These are phyloP conservation scores for Oeneis ivallda DNA, from an alignment of 2,888 invertebrate genomes.

Conservation along the genomic window DNA sequence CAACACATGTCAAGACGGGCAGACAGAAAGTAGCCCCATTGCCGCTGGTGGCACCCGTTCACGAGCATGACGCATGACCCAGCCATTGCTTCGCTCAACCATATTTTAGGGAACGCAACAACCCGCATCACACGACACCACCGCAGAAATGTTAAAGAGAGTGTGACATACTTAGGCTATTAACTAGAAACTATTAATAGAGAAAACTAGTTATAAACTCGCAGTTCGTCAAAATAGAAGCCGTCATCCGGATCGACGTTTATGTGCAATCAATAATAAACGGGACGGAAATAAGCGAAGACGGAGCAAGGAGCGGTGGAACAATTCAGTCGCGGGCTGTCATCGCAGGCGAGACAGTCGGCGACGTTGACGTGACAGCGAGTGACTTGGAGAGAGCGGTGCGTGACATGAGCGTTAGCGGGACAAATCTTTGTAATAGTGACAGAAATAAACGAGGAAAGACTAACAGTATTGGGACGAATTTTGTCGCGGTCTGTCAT, in stretches of 20 bases:
- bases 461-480: background rate
- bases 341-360: conserved; percentile 64
- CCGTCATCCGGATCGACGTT: conserved; percentile 40
- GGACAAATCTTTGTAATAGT: background rate
- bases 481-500: background rate
- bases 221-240: conserved; percentile 23
- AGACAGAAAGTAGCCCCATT: too few relatives aligned
- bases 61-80: too few relatives aligned
- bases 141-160: too few relatives aligned
- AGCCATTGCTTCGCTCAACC: too few relatives aligned
- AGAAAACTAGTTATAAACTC: conserved; percentile 9
- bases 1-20: too few relatives aligned
- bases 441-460: background rate
- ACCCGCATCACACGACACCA: too few relatives aligned
- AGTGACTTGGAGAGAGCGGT: conserved; percentile 47
- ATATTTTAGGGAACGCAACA: too few relatives aligned
- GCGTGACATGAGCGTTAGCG: conserved; percentile 19
- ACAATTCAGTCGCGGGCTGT: conserved; percentile 72
- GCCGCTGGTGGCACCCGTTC: too few relatives aligned
- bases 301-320: conserved; percentile 52
- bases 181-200: background rate
- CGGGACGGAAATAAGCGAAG: conserved; percentile 49
- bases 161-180: too few relatives aligned
- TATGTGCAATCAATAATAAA: conserved; percentile 46
- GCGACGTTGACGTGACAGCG: conserved; percentile 61